Evolutionary conservation across 2,888 invertebrate genomes (phyloP).

Genomic region (Meganola albula): DNA sequence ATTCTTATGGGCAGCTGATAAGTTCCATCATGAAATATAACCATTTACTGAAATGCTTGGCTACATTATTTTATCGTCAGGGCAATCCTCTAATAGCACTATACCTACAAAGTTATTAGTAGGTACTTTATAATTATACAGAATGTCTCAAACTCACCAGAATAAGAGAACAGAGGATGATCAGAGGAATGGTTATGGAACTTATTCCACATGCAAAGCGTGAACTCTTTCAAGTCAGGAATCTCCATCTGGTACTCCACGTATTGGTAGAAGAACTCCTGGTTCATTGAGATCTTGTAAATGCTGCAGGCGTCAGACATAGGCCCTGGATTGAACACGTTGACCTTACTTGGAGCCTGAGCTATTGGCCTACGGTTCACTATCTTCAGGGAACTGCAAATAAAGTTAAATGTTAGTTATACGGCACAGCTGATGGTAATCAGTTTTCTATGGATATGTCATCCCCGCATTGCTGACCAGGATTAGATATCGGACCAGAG

Average conservation of each 20-base stretch:
- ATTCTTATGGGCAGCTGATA: too few species aligned
- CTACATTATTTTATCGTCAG: too few species aligned
- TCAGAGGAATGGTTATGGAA: conserved; percentile 89
- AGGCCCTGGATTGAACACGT: conserved; percentile 25
- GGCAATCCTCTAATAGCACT: too few species aligned
- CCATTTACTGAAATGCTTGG: too few species aligned
- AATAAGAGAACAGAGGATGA: conserved; percentile 89
- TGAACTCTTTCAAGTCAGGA: conserved; percentile 89
- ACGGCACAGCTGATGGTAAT: too few species aligned
- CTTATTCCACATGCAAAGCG: conserved; percentile 89
- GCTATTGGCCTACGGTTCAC: conserved; percentile 49
- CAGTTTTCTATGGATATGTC: too few species aligned
- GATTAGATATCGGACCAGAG: too few species aligned
- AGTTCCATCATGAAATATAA: too few species aligned
- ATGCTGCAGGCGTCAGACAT: conserved; percentile 79
- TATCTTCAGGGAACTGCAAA: conserved; percentile 52
- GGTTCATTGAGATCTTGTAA: conserved; percentile 83
- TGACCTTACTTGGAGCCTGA: conserved; percentile 38
- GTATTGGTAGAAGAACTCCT: conserved; percentile 83
- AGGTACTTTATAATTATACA: too few species aligned
- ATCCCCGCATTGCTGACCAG: too few species aligned
- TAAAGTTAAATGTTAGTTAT: neutral
- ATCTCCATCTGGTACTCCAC: conserved; percentile 84
- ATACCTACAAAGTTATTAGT: too few species aligned
- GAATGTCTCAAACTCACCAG: conserved; percentile 85